Evolutionary conservation across 2,888 invertebrate genomes (phyloP).

Genomic region (Ligdia adustata): DNA sequence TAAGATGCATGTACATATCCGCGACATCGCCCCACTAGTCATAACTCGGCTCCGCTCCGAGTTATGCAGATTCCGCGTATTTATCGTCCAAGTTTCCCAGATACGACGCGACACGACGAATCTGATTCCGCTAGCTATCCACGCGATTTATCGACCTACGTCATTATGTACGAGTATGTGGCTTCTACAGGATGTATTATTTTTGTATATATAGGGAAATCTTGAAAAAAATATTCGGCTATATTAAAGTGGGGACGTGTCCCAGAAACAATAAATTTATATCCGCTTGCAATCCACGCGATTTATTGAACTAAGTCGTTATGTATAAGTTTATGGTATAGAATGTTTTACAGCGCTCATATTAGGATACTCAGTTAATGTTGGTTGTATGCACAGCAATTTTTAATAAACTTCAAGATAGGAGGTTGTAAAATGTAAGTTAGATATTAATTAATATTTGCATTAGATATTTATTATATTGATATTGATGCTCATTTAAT

Average conservation of each 20-base stretch:
- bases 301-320: slow-evolving; percentile 67
- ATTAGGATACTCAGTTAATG: too few species aligned
- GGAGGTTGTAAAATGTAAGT: too few species aligned
- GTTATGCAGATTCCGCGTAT: slow-evolving; percentile 80
- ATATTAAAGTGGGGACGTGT: too few species aligned
- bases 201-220: too few species aligned
- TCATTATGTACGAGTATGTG: slow-evolving; percentile 25
- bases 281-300: slow-evolving; percentile 73
- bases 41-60: slow-evolving; percentile 66
- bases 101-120: slow-evolving; percentile 79
- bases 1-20: slow-evolving; percentile 37
- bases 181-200: too few species aligned
- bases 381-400: too few species aligned
- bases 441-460: too few species aligned
- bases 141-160: slow-evolving; percentile 71
- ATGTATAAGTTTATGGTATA: slow-evolving; percentile 3
- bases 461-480: too few species aligned
- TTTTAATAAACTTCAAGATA: too few species aligned
- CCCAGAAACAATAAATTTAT: slow-evolving; percentile 81
- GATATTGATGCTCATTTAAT: too few species aligned
- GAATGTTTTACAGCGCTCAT: background rate
- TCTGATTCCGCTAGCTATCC: slow-evolving; percentile 79
- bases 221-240: too few species aligned
- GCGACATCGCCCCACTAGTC: slow-evolving; percentile 57
- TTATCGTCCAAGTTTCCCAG: slow-evolving; percentile 80